Evolutionary conservation across 2,113 vertebrate species (phyloP), one percentile per base, ranked within the genome.

Genomic region (Polyodon spathula): DNA sequence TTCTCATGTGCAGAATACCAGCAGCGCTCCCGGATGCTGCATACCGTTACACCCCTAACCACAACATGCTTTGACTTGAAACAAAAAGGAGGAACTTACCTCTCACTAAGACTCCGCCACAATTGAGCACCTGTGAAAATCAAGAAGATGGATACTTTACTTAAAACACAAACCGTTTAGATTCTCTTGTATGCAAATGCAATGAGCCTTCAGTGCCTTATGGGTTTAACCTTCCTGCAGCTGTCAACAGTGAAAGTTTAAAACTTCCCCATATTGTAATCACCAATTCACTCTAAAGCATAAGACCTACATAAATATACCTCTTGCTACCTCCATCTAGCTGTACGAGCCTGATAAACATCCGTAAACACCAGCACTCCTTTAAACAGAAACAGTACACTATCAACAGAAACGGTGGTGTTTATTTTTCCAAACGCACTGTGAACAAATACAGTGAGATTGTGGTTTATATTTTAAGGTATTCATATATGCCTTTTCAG

Each of bases 91-190:
- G 37, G 8, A 4, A 54, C 92, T 53, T 93, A 97, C 93, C 89
- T 93, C 76, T 80, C 72, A 37, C 78, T 87, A 80, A 92, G 85
- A 77, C 83, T 87, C 71, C 79, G 74, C 91, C 91, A 92, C 58
- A 91, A 62, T 65, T 70, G 79, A 0, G 79, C 82, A 79, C 90
- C 93, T 95, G 82, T 64, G 77, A 61, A 60, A 27, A 69, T 53
- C 39, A 56, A 59, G 8, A 73, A 48, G 60, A 67, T 16, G 39
- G 17, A 6, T 27, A 16, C 51, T 54, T n/a, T 57, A 12, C 27
- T 16, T 0, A 43, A 37, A 40, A 8, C 3, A 9, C 11, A 40
- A 37, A 38, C 15, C 38, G 37, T n/a, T 43, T 14, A 37, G 12
- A 9, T 40, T 53, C 37, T 11, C 10, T 40, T 9, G 27, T 12